Conservation (phyloP, 2,888 invertebrate species). For the Achlya flavicornis region DNA sequence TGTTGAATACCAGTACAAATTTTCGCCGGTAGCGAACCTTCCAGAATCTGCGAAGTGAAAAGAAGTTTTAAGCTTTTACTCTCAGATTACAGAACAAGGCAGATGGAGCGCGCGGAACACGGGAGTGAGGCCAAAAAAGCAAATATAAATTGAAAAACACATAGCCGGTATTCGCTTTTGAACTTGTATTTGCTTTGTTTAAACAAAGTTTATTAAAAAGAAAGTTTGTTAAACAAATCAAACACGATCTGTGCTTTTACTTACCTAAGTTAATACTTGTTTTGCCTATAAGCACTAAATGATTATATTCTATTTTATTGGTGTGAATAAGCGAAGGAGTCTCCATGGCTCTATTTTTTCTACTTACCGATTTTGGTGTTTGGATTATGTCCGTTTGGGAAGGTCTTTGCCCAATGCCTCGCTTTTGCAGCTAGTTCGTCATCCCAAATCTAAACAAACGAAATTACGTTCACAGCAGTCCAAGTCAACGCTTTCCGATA, state of each 20-base stretch:
- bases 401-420: conserved; percentile 52
- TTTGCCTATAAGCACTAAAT: background rate
- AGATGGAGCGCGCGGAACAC: no score
- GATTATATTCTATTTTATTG: background rate
- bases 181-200: no score
- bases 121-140: no score
- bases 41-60: conserved; percentile 51
- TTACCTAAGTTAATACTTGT: background rate
- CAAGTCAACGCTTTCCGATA: no score
- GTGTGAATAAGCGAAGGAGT: no score
- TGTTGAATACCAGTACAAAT: conserved; percentile 58
- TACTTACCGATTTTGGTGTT: conserved; percentile 56
- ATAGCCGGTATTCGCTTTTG: no score
- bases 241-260: no score
- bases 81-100: no score
- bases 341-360: background rate
- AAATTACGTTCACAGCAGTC: background rate
- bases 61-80: background rate
- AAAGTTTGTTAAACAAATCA: no score
- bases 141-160: no score
- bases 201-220: no score
- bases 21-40: conserved; percentile 66
- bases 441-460: conserved; percentile 61
- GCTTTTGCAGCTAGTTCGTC: conserved; percentile 64
- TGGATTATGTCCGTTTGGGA: conserved; percentile 57